Conservation (phyloP, 2,888 invertebrate species). For the Liopterus haemorrhoidalis region DNA sequence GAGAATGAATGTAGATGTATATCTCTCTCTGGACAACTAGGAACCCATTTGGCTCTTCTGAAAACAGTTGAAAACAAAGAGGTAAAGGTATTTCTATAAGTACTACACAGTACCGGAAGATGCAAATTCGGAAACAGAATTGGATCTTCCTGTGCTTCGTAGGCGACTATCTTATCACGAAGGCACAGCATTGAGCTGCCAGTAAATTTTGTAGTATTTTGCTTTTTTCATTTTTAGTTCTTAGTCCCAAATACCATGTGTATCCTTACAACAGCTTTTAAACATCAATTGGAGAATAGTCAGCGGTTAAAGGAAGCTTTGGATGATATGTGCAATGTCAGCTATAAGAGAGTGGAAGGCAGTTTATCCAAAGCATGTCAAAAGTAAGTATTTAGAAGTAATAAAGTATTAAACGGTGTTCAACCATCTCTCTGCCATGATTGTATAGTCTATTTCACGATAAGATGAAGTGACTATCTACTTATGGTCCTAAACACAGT, state of each 20-base stretch:
- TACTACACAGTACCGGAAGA: no score
- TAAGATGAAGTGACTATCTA: no score
- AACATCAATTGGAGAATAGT: conserved; percentile 7
- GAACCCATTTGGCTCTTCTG: conserved; percentile 66
- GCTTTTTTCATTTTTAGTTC: background rate
- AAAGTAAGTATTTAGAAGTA: no score
- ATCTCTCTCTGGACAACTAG: conserved; percentile 69
- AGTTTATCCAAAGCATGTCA: no score
- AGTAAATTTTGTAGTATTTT: background rate
- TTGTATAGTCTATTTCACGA: no score
- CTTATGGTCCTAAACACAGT: no score
- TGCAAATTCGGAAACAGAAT: no score
- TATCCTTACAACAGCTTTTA: conserved; percentile 5
- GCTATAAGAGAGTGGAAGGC: no score
- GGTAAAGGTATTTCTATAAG: conserved; percentile 41
- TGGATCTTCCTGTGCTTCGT: no score
- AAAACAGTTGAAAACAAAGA: conserved; percentile 44
- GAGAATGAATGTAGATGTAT: conserved; percentile 50
- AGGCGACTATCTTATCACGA: no score
- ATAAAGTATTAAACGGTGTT: no score
- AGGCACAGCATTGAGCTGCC: background rate
- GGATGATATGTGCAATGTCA: conserved; percentile 6
- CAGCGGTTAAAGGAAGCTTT: conserved; percentile 8
- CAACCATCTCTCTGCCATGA: no score
- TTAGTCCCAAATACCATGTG: conserved; percentile 9